These are phyloP conservation scores for Coracopsis vasa DNA, from an alignment of 2,113 vertebrate species.

Conservation along the genomic window DNA sequence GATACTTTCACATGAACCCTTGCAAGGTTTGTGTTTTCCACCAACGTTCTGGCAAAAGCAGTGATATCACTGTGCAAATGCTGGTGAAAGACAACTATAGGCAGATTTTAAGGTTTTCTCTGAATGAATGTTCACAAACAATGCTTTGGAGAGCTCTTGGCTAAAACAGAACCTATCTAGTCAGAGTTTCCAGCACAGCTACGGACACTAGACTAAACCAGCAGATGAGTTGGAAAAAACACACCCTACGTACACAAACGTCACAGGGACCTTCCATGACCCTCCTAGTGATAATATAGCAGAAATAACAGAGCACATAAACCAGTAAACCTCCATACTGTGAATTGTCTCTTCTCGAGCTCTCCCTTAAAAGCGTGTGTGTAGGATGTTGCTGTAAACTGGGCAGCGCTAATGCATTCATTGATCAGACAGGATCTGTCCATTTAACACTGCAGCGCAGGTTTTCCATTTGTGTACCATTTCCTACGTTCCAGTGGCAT, in stretches of 20 bases:
- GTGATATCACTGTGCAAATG: not conserved
- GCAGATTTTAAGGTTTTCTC: constrained; percentile 30
- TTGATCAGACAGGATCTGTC: constrained; percentile 28
- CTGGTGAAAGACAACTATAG: not conserved
- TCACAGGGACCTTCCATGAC: not conserved
- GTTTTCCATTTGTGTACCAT: constrained; percentile 52
- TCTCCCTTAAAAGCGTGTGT: not conserved
- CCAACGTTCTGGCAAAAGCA: not conserved
- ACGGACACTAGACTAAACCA: not conserved
- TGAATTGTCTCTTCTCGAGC: not conserved
- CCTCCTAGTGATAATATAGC: not conserved
- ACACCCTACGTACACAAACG: not conserved
- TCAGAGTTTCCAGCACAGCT: constrained; percentile 51
- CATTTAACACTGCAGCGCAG: constrained; percentile 27
- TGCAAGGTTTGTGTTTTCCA: not conserved
- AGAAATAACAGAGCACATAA: not conserved
- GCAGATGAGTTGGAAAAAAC: constrained; percentile 1
- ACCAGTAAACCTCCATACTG: not conserved
- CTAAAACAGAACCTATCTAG: not conserved
- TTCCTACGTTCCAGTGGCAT: constrained; percentile 48
- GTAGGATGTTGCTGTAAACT: not conserved
- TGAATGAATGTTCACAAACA: constrained; percentile 21
- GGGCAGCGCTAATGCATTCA: not conserved
- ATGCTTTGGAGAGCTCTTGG: not conserved
- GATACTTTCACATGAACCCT: not conserved